A percentile compares a stretch with the other conserved stretches of the same genome.
Conservation (phyloP, 2,888 invertebrate genomes). For the Polyommatus iphigenia region DNA sequence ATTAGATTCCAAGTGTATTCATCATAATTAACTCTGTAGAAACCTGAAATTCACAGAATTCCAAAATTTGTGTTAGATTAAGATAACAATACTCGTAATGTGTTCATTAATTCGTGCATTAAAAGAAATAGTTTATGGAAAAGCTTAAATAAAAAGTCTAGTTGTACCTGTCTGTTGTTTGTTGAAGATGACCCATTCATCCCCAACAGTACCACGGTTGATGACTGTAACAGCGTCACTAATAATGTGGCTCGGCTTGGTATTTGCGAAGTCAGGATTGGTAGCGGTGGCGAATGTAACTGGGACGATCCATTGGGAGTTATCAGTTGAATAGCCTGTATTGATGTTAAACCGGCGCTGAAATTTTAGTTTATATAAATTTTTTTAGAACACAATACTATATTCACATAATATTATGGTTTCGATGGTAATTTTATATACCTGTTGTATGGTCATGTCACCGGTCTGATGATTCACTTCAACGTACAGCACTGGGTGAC, state of each 20-base stretch:
- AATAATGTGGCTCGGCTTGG: conserved; percentile 68
- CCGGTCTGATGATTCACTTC: conserved; percentile 67
- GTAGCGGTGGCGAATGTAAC: conserved; percentile 63
- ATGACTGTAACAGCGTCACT: conserved; percentile 53
- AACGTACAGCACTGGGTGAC: conserved; percentile 81
- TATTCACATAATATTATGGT: not conserved
- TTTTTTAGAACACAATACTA: not conserved
- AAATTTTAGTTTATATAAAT: conserved; percentile 38
- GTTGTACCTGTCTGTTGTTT: conserved; percentile 78
- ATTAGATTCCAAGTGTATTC: conserved; percentile 78
- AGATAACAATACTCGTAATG: not conserved
- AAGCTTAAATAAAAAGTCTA: not conserved
- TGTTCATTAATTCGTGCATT: not conserved
- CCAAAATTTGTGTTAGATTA: not conserved
- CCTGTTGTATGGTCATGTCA: conserved; percentile 53
- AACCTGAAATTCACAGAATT: conserved; percentile 68
- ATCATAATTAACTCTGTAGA: conserved; percentile 85
- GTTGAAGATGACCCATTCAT: conserved; percentile 82
- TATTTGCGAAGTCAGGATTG: conserved; percentile 65
- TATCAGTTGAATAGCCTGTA: conserved; percentile 53
- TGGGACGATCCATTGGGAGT: conserved; percentile 66
- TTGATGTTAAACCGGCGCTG: conserved; percentile 77
- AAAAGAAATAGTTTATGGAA: not conserved
- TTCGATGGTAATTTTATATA: not conserved
- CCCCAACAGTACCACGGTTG: conserved; percentile 54